A percentile compares a stretch with the other conserved stretches of the same genome.
Evolutionary conservation across 2,888 invertebrate species (phyloP).

Genomic region (Platycheirus rosarum): DNA sequence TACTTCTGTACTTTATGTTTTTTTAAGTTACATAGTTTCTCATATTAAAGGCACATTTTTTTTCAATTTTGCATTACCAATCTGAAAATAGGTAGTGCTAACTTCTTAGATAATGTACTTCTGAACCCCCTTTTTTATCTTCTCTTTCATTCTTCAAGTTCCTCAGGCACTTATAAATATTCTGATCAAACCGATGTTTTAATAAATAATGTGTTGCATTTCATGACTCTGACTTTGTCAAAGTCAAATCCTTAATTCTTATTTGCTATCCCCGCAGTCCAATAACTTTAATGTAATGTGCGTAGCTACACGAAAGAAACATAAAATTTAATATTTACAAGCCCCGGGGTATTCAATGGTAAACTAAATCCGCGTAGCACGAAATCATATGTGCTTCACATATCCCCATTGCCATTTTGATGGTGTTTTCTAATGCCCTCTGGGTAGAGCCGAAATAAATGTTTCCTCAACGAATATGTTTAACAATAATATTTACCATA

Average conservation of each 20-base stretch:
- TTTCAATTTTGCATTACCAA: too few relatives aligned
- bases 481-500: slow-evolving; percentile 67
- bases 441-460: slow-evolving; percentile 44
- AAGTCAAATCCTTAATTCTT: neutral
- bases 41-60: too few relatives aligned
- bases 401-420: slow-evolving; percentile 27
- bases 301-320: slow-evolving; percentile 6
- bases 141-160: too few relatives aligned
- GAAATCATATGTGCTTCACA: slow-evolving; percentile 48
- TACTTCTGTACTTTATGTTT: too few relatives aligned
- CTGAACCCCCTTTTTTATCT: too few relatives aligned
- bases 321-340: slow-evolving; percentile 66
- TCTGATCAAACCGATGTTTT: too few relatives aligned
- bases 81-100: too few relatives aligned
- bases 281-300: neutral
- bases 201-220: too few relatives aligned
- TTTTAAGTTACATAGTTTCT: too few relatives aligned
- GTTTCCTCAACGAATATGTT: slow-evolving; percentile 45
- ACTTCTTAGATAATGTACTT: too few relatives aligned
- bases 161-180: too few relatives aligned
- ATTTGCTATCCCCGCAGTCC: neutral
- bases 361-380: slow-evolving; percentile 58
- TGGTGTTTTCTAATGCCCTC: slow-evolving; percentile 25
- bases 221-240: too few relatives aligned
- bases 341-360: slow-evolving; percentile 46